Percentiles rank a stretch among this genome's conserved stretches.
These are phyloP conservation scores for Tricholaema leucomelas DNA, from an alignment of 2,113 vertebrate genomes.

Conservation along the genomic window DNA sequence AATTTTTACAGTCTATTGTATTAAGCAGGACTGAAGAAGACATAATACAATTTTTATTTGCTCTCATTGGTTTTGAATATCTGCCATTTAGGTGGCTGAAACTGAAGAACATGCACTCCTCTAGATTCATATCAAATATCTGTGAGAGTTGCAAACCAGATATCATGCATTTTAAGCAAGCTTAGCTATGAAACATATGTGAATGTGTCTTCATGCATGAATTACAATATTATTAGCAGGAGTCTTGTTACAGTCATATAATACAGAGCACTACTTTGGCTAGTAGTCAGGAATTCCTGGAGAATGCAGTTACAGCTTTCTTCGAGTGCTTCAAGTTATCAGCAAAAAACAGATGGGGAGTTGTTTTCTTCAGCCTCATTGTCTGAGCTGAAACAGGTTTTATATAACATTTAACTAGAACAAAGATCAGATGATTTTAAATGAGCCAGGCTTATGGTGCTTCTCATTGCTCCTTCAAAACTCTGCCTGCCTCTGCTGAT, in stretches of 20 bases:
- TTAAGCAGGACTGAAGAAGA: neutral
- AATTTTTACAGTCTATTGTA: neutral
- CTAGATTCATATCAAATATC: neutral
- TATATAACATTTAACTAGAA: conserved; percentile 41
- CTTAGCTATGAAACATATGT: conserved; percentile 4
- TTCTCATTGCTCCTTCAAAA: conserved; percentile 47
- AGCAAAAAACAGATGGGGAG: conserved; percentile 33
- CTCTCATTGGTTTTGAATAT: neutral
- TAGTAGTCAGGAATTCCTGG: conserved; percentile 45
- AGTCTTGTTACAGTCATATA: conserved; percentile 14
- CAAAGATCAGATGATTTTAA: conserved; percentile 25
- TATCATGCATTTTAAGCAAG: conserved; percentile 1
- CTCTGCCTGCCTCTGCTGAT: neutral
- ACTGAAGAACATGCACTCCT: neutral
- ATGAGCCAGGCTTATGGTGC: neutral
- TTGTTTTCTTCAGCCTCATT: conserved; percentile 41
- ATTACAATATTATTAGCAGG: conserved; percentile 30
- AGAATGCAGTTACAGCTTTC: conserved; percentile 31
- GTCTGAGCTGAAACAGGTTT: conserved; percentile 8
- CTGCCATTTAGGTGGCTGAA: neutral
- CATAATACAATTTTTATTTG: neutral
- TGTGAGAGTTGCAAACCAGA: neutral
- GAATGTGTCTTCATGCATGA: conserved; percentile 21
- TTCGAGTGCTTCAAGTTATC: conserved; percentile 53
- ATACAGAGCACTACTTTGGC: neutral